Evolutionary conservation across 2,888 invertebrate genomes (phyloP), one percentile per base, ranked within the genome.

Genomic region (Thymelicus acteon): DNA sequence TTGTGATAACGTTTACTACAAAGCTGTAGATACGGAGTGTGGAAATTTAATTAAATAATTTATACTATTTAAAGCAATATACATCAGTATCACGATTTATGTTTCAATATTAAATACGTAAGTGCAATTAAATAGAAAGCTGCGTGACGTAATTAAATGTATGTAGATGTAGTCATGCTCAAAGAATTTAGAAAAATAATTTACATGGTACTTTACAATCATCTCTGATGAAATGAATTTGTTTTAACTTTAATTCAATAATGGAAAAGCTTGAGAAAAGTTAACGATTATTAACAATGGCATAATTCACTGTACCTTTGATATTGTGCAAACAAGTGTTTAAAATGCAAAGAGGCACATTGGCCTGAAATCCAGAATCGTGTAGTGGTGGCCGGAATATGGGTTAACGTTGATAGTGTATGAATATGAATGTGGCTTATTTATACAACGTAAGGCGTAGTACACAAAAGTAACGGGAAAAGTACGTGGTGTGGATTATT

Each of bases 321-420:
- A 62, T 48, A 48, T 19, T 24, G 62, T 63, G 44, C 48, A 49
- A 63, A 63, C 19, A 49, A 58, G 13, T 49, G 48, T 61, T 63
- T 63, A 63, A 63, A 63, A 63, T 63, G 48, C 63, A 63, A 49
- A 62, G 39, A 48, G 63, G 37, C 13, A 49, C 63, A 63, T 63
- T 63, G 48, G 49, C 44, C 63, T 49, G 19, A 47, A 63, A 63
- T 63, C 49, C 13, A 15, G 37, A 44, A 63, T 63, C 52, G 54
- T 54, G 48, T 64, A 49, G 31, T 54, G 47, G 19, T 39, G 58
- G 6, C 31, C n/a, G 44, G 31, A 57, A 65, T 57, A 57, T 65
- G 44, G 65, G 65, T 65, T 65, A 65, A 65, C 65, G 54, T 7
- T 65, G 65, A 65, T 65, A 57, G 65, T 65, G 57, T 65, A 65